A percentile compares a stretch with the other conserved stretches of the same genome.
phyloP scores from a whole-genome alignment of 2,888 invertebrate genomes.

The Maniola hyperantus region DNA sequence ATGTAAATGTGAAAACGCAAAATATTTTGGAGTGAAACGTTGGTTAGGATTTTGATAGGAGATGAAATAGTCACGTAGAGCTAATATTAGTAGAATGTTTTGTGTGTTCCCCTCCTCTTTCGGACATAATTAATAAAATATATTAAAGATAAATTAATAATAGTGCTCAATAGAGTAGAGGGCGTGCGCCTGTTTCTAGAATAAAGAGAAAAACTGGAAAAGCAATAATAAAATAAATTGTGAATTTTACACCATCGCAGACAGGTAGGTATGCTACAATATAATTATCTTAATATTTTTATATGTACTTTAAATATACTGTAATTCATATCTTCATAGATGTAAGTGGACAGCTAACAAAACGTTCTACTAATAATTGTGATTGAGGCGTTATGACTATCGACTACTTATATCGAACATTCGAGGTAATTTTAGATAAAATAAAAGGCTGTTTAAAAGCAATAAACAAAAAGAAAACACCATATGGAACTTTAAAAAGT shows the following conservation, averaged over 20 bases:
- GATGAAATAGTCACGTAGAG: slow-evolving; percentile 56
- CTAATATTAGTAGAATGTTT: slow-evolving; percentile 71
- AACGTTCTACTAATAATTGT: slow-evolving; percentile 68
- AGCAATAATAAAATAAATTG: slow-evolving; percentile 74
- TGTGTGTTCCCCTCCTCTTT: slow-evolving; percentile 64
- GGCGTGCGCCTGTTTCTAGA: slow-evolving; percentile 49
- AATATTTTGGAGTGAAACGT: slow-evolving; percentile 76
- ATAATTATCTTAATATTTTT: slow-evolving; percentile 78
- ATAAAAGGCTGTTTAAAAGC: slow-evolving; percentile 38
- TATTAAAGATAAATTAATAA: slow-evolving; percentile 63
- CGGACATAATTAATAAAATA: slow-evolving; percentile 67
- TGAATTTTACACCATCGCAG: slow-evolving; percentile 65
- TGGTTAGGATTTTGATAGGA: slow-evolving; percentile 61
- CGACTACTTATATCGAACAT: slow-evolving; percentile 27
- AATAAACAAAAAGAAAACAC: slow-evolving; percentile 37
- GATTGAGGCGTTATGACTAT: slow-evolving; percentile 47
- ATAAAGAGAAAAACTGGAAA: slow-evolving; percentile 59
- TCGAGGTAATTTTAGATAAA: slow-evolving; percentile 28
- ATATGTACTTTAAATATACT: slow-evolving; percentile 81
- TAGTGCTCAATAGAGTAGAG: slow-evolving; percentile 79
- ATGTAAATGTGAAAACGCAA: slow-evolving; percentile 64
- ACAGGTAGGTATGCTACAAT: slow-evolving; percentile 65
- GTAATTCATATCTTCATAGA: slow-evolving; percentile 81
- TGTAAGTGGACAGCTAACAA: slow-evolving; percentile 70
- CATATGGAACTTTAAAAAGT: slow-evolving; percentile 34